Evolutionary conservation across 1,140 invertebrate species (phyloP).

Genomic region (Orchesella cincta): DNA sequence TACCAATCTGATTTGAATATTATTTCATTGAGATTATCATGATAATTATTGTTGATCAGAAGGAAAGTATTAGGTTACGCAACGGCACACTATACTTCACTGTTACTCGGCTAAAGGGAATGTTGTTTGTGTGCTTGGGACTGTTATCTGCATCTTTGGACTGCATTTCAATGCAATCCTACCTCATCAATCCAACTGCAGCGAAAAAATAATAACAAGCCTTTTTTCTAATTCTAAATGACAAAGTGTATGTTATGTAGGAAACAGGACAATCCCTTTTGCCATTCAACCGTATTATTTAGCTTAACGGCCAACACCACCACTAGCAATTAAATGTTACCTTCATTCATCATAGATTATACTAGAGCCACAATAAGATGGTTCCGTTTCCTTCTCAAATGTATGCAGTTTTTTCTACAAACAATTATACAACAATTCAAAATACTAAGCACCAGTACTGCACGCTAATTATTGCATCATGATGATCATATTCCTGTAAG

Average conservation of each 20-base stretch:
- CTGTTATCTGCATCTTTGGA: no score
- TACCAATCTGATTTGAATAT: constrained; percentile 16
- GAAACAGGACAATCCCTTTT: neutral
- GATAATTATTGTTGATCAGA: neutral
- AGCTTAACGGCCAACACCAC: neutral
- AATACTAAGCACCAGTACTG: neutral
- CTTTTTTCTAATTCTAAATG: neutral
- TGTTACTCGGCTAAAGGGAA: neutral
- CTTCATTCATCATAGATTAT: neutral
- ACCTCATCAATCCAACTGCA: neutral
- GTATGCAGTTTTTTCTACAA: neutral
- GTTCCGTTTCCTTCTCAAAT: neutral
- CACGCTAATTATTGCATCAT: neutral
- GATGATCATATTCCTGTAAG: no score
- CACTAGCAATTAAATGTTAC: neutral
- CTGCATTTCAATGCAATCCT: neutral
- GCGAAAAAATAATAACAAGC: neutral
- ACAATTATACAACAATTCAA: neutral
- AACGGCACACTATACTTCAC: neutral
- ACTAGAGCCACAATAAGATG: neutral
- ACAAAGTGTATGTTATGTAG: neutral
- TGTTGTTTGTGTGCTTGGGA: neutral
- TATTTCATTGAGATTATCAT: neutral
- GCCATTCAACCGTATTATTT: neutral
- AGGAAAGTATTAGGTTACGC: constrained; percentile 11